phyloP scores from a whole-genome alignment of 1,140 invertebrate species.

The Phenacoccus solenopsis region DNA sequence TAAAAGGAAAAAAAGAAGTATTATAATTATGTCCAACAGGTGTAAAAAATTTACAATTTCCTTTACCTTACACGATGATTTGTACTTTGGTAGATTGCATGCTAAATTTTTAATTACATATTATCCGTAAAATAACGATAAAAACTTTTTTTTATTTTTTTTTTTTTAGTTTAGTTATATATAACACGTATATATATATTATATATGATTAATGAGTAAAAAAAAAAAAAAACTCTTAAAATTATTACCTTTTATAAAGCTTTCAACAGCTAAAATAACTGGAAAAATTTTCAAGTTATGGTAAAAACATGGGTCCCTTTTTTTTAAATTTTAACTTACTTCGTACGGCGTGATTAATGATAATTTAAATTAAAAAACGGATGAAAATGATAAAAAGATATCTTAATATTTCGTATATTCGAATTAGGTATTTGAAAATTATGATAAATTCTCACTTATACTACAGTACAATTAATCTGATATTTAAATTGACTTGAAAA shows the following conservation, averaged over 20 bases:
- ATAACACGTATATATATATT: not conserved
- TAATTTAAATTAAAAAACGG: not conserved
- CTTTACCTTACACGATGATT: not conserved
- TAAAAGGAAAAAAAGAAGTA: not conserved
- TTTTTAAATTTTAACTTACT: conserved; percentile 1
- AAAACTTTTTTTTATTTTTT: not conserved
- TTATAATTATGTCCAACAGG: conserved; percentile 5
- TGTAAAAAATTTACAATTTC: conserved; percentile 12
- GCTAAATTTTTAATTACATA: conserved; percentile 8
- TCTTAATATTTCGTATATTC: not conserved
- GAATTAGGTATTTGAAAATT: not conserved
- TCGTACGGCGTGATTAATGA: not conserved
- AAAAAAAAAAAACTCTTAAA: not conserved
- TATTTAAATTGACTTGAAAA: conserved; percentile 13
- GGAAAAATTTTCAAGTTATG: not conserved
- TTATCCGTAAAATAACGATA: not conserved
- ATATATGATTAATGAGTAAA: not conserved
- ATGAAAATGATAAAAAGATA: too few relatives aligned
- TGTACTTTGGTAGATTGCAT: conserved; percentile 6
- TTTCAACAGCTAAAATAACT: not conserved
- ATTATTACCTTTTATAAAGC: not conserved
- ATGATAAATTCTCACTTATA: not conserved
- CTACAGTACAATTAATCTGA: not conserved
- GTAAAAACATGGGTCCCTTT: conserved; percentile 14
- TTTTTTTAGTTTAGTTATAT: not conserved